A percentile compares a stretch with the other conserved stretches of the same genome.
phyloP scores from a whole-genome alignment of 2,888 invertebrate species.

The Cantharis nigra region DNA sequence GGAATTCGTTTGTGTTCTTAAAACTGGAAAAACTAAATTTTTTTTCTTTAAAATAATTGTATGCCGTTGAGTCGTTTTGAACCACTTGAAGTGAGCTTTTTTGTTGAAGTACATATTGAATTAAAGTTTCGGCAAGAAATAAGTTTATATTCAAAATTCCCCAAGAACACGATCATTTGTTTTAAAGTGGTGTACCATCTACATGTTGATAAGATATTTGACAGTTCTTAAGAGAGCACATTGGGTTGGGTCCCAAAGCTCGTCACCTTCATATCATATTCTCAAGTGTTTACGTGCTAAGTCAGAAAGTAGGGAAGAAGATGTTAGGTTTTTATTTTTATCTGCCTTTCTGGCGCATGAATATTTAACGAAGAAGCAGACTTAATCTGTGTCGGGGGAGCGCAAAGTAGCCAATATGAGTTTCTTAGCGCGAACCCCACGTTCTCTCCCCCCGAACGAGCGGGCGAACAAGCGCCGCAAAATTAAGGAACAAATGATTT shows the following conservation, averaged over 20 bases:
- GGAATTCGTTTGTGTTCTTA: too few relatives aligned
- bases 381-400: constrained; percentile 65
- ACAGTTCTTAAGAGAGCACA: constrained; percentile 20
- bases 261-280: constrained; percentile 52
- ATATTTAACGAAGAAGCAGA: constrained; percentile 62
- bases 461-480: constrained; percentile 39
- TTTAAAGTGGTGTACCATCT: constrained; percentile 25
- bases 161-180: constrained; percentile 24
- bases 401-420: constrained; percentile 56
- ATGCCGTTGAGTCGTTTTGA: background rate
- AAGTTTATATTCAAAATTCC: constrained; percentile 11
- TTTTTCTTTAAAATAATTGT: background rate
- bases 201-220: constrained; percentile 31
- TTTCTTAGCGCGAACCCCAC: constrained; percentile 45
- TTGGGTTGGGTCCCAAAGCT: constrained; percentile 32
- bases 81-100: too few relatives aligned
- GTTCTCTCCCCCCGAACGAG: constrained; percentile 12
- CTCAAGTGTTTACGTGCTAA: constrained; percentile 55
- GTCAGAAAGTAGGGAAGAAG: constrained; percentile 47
- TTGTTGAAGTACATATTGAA: background rate
- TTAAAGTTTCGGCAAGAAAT: background rate
- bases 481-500: constrained; percentile 53
- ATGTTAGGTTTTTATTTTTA: constrained; percentile 60
- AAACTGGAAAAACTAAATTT: too few relatives aligned
- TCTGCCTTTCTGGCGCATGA: constrained; percentile 62